Percentiles rank a stretch among this genome's conserved stretches.
Conservation (phyloP, 1,140 invertebrate genomes). For the Diorhabda sublineata region DNA sequence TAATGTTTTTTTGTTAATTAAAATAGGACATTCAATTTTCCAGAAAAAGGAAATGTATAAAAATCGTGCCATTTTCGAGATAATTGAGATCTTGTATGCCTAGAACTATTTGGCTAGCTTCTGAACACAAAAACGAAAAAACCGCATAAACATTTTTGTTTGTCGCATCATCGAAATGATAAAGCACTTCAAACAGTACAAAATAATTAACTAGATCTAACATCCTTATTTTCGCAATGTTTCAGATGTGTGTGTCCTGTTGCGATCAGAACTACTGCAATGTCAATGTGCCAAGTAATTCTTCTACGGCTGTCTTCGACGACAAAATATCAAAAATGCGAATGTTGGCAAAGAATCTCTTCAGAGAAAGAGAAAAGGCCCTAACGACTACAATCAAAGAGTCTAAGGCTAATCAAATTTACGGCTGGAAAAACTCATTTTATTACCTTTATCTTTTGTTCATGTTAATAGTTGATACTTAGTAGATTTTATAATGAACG, state of each 20-base stretch:
- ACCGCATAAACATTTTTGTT: too few species aligned
- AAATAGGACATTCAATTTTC: too few species aligned
- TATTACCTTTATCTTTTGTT: constrained; percentile 5
- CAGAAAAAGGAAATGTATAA: too few species aligned
- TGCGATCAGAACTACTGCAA: constrained; percentile 66
- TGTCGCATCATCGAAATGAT: too few species aligned
- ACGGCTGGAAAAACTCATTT: constrained; percentile 6
- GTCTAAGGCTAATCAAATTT: constrained; percentile 21
- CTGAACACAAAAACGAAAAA: too few species aligned
- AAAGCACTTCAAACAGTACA: too few species aligned
- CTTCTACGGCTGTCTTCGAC: constrained; percentile 54
- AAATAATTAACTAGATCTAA: too few species aligned
- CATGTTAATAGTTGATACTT: constrained; percentile 4
- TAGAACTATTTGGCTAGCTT: too few species aligned
- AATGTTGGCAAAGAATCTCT: constrained; percentile 45
- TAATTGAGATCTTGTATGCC: too few species aligned
- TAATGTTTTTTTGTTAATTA: too few species aligned
- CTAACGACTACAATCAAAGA: constrained; percentile 43
- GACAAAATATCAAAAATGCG: constrained; percentile 46
- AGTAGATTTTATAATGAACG: neutral
- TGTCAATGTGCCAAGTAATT: constrained; percentile 59
- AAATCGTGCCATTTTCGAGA: too few species aligned
- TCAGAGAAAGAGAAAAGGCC: constrained; percentile 42
- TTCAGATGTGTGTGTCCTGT: constrained; percentile 62
- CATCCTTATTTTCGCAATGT: constrained; percentile 19